These are phyloP conservation scores for Semnornis frantzii DNA, from an alignment of 2,113 vertebrate genomes.

Conservation along the genomic window DNA sequence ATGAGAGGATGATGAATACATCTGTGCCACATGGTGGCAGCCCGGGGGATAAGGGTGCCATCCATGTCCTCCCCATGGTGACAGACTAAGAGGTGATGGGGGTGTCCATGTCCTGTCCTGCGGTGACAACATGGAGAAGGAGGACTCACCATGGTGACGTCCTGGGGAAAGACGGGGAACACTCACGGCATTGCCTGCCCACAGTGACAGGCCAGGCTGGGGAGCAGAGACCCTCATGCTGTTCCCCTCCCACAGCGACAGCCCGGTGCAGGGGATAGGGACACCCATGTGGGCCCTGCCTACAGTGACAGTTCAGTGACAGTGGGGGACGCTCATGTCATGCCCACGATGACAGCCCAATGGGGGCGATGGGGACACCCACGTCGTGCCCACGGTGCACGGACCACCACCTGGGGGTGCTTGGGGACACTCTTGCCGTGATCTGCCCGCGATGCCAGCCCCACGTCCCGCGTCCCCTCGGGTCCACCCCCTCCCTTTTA, in stretches of 20 bases:
- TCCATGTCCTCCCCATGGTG: not conserved
- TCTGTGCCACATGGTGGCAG: not conserved
- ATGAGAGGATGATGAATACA: not conserved
- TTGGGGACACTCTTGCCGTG: too few relatives aligned
- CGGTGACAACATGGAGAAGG: too few relatives aligned
- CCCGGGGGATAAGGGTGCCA: accelerated
- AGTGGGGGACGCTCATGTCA: not conserved
- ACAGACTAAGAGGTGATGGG: too few relatives aligned
- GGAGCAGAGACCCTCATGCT: not conserved
- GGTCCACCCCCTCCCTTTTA: not conserved
- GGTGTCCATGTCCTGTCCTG: accelerated
- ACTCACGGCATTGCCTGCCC: not conserved
- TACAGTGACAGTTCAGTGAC: not conserved
- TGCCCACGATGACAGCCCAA: too few relatives aligned
- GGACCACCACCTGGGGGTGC: accelerated
- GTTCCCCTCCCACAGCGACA: too few relatives aligned
- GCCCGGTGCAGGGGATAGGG: not conserved
- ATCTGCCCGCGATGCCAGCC: not conserved
- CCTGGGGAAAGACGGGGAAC: too few relatives aligned
- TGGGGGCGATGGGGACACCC: accelerated
- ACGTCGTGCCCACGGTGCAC: too few relatives aligned
- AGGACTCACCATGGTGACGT: not conserved
- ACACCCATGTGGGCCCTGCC: too few relatives aligned
- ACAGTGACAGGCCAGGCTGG: not conserved
- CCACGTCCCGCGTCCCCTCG: not conserved